Evolutionary conservation across 1,140 invertebrate species (phyloP).

Genomic region (Drosophila tropicalis): DNA sequence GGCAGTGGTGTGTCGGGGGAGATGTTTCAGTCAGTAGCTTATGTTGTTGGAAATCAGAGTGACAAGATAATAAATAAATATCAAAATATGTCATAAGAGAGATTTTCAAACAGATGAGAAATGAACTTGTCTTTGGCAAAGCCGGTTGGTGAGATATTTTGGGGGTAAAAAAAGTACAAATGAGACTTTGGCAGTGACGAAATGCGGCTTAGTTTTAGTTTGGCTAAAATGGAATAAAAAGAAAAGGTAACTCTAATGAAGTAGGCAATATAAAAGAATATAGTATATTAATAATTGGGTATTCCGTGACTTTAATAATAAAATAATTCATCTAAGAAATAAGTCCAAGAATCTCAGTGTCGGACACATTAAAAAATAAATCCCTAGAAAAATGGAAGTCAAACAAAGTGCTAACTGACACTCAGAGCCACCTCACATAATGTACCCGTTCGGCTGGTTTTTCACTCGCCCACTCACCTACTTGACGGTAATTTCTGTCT

Average conservation of each 20-base stretch:
- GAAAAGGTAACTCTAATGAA: neutral
- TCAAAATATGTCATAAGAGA: constrained; percentile 81
- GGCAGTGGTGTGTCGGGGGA: neutral
- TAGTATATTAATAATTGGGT: too few species aligned
- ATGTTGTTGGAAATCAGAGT: constrained; percentile 68
- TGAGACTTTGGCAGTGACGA: neutral
- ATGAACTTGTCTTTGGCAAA: constrained; percentile 17
- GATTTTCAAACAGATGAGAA: constrained; percentile 59
- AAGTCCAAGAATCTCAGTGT: neutral
- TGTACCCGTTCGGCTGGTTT: neutral
- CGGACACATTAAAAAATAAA: constrained; percentile 23
- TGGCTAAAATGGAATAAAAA: neutral
- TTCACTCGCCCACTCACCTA: too few species aligned
- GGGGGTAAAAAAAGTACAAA: too few species aligned
- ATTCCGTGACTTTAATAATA: too few species aligned
- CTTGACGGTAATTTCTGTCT: constrained; percentile 3
- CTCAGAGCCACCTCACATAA: constrained; percentile 28
- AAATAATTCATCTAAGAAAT: too few species aligned
- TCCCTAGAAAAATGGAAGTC: constrained; percentile 19
- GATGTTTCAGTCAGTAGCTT: constrained; percentile 53
- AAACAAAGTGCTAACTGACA: constrained; percentile 69
- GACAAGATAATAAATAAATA: constrained; percentile 83
- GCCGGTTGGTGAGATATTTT: too few species aligned
- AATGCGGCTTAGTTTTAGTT: neutral
- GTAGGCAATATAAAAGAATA: too few species aligned